These are phyloP conservation scores for Panonychus citri DNA, from an alignment of 1,140 invertebrate species.

Conservation along the genomic window DNA sequence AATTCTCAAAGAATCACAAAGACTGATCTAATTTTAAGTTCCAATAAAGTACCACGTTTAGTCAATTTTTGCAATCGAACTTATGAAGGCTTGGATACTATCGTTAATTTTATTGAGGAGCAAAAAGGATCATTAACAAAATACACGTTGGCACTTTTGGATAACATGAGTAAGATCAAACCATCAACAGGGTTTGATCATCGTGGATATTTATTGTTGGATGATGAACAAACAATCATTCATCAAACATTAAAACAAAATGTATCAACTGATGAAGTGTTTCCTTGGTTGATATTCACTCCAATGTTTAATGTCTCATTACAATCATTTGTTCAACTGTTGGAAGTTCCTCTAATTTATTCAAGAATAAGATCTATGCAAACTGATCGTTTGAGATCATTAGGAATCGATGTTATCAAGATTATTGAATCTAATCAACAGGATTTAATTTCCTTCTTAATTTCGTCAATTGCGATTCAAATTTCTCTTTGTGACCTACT, in stretches of 20 bases:
- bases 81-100: conserved; percentile 23
- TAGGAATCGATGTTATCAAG: too few species aligned
- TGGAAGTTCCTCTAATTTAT: too few species aligned
- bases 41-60: conserved; percentile 26
- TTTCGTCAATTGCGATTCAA: conserved; percentile 52
- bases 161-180: neutral
- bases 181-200: neutral
- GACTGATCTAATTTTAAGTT: conserved; percentile 16
- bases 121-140: conserved; percentile 15
- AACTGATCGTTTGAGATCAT: too few species aligned
- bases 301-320: too few species aligned
- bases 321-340: too few species aligned
- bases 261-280: too few species aligned
- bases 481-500: conserved; percentile 26
- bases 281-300: conserved; percentile 75
- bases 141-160: conserved; percentile 13
- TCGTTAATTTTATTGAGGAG: conserved; percentile 21
- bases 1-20: conserved; percentile 36
- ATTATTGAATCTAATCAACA: too few species aligned
- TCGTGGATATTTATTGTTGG: conserved; percentile 3
- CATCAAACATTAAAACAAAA: too few species aligned
- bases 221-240: too few species aligned
- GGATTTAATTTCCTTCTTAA: too few species aligned
- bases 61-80: conserved; percentile 25
- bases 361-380: too few species aligned